These are phyloP conservation scores for Yasuhikotakia modesta DNA, from an alignment of 2,797 vertebrate species.

Conservation along the genomic window DNA sequence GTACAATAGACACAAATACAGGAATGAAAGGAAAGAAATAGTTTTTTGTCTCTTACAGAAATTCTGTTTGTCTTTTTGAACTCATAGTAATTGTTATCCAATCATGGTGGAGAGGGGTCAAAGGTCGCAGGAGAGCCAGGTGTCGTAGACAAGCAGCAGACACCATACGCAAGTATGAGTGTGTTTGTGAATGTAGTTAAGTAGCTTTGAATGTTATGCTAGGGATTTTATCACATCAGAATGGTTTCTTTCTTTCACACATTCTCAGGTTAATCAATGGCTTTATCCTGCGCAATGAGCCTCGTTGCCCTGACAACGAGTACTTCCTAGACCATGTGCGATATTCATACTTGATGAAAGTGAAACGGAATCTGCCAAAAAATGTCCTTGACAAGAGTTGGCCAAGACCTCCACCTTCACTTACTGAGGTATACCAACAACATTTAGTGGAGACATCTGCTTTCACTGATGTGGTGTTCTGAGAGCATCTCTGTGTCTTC, in stretches of 20 bases:
- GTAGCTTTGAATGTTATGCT: too few species aligned
- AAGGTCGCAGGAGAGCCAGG: constrained; percentile 88
- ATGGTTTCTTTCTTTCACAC: not conserved
- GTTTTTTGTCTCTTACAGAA: too few species aligned
- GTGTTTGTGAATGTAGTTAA: too few species aligned
- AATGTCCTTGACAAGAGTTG: constrained; percentile 90
- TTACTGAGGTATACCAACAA: constrained; percentile 79
- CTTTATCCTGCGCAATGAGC: constrained; percentile 89
- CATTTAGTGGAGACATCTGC: too few species aligned
- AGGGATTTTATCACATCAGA: too few species aligned
- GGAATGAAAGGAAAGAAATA: not conserved
- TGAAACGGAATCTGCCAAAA: constrained; percentile 85
- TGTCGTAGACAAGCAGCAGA: constrained; percentile 86
- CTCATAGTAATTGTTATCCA: constrained; percentile 88
- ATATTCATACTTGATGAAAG: constrained; percentile 89
- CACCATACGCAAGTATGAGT: constrained; percentile 82
- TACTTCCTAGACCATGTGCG: constrained; percentile 94
- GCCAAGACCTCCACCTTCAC: constrained; percentile 84
- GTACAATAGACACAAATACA: constrained; percentile 66
- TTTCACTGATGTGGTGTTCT: too few species aligned
- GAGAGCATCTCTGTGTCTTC: not conserved
- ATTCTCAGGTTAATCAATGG: constrained; percentile 87
- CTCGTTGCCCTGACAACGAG: constrained; percentile 88
- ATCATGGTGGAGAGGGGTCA: constrained; percentile 93
- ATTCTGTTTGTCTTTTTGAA: too few species aligned